Evolutionary conservation across 2,888 invertebrate genomes (phyloP), one percentile per base, ranked within the genome.

Genomic region (Nomada fucata): DNA sequence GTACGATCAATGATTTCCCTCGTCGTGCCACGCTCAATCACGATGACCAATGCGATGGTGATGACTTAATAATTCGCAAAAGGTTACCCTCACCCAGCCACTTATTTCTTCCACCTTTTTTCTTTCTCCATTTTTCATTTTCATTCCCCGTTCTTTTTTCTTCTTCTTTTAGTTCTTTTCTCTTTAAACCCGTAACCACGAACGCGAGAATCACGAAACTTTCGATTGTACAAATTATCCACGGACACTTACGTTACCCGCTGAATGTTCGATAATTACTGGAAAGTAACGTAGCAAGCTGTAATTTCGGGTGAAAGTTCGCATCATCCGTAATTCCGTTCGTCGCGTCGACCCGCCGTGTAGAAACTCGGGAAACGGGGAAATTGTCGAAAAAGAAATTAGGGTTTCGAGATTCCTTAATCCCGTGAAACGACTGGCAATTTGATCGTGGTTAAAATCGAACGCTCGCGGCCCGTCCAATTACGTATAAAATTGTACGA

Each of bases 281-380:
- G 72, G 86, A 86, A 87, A 87, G 86, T 85, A 79, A 83, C 74
- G 52, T 64, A 36, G 77, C 72, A 71, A 76, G 60, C 77, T 85
- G 60, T 87, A 87, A 86, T 87, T 86, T 87, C 84, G 76, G 80
- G 87, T 84, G 87, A 87, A 87, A 87, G 87, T 86, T 83, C 85
- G 78, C 53, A 63, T 72, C 68, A 61, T 65, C 76, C 57, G 57
- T 68, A 70, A 79, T 79, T 55, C 57, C 57, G 60, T 76, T 53
- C 53, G 23, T 26, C 53, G 26, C 60, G 52, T 52, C 11, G 23
- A 13, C 10, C 10, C 15, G 29, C 52, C 70, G 44, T 23, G 20
- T 52, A 18, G 53, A 78, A 64, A 55, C 26, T 36, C 36, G 23
- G 1, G 15, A 26, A 74, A 36, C 13, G 23, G 4, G 42, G 29